Evolutionary conservation across 2,797 vertebrate genomes (phyloP).

Genomic region (Ctenopoma kingsleyae): DNA sequence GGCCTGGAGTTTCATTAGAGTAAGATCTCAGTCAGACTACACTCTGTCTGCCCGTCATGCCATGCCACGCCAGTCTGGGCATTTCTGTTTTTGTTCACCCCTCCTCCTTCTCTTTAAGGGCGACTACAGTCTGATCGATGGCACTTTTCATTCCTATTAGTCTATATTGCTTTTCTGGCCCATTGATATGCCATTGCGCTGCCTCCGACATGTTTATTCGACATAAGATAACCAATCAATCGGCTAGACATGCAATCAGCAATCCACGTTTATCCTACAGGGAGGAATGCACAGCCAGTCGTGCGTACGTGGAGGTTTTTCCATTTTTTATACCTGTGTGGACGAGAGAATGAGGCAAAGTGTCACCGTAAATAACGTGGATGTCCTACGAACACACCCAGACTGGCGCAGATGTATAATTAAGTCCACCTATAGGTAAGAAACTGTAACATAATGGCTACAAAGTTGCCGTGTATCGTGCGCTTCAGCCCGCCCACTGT

Average conservation of each 20-base stretch:
- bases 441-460: conserved; percentile 50
- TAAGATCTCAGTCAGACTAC: conserved; percentile 23
- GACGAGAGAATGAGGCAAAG: conserved; percentile 17
- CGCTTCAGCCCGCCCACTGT: conserved; percentile 60
- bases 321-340: conserved; percentile 40
- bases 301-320: conserved; percentile 74
- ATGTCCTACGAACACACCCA: not conserved
- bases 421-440: conserved; percentile 13
- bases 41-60: conserved; percentile 50
- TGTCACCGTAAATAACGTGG: conserved; percentile 28
- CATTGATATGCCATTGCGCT: not conserved
- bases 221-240: conserved; percentile 28
- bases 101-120: conserved; percentile 52
- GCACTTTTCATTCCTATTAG: conserved; percentile 18
- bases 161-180: not conserved
- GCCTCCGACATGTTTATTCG: conserved; percentile 1
- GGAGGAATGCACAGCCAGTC: conserved; percentile 52
- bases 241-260: conserved; percentile 39
- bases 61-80: conserved; percentile 75
- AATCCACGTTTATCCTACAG: conserved; percentile 65
- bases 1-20: conserved; percentile 14
- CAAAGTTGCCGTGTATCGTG: conserved; percentile 73
- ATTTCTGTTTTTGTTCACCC: conserved; percentile 71
- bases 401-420: not conserved
- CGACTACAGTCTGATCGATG: conserved; percentile 57